Conservation (phyloP, 1,140 invertebrate species). For the Trachelipus rathkii region DNA sequence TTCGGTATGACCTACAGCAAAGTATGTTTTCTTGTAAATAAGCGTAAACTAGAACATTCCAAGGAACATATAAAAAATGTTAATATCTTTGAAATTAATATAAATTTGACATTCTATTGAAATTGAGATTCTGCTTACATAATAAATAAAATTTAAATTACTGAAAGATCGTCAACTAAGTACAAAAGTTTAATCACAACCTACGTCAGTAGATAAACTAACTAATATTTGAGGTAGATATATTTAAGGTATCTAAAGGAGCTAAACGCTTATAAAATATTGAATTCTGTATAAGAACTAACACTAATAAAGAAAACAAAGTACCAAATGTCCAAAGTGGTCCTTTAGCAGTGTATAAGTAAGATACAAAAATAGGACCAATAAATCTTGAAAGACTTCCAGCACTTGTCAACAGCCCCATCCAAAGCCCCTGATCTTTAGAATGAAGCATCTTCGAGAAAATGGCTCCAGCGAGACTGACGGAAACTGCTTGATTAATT, state of each 20-base stretch:
- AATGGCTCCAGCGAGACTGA: conserved; percentile 32
- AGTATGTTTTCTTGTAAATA: too few relatives aligned
- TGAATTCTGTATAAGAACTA: conserved; percentile 15
- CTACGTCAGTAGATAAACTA: too few relatives aligned
- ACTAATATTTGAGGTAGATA: not conserved
- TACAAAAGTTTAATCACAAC: too few relatives aligned
- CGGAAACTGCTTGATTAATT: conserved; percentile 33
- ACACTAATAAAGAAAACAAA: conserved; percentile 21
- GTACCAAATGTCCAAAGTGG: conserved; percentile 40
- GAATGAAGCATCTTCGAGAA: conserved; percentile 42
- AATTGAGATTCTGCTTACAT: too few relatives aligned
- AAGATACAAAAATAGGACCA: conserved; percentile 45
- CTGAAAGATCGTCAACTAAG: too few relatives aligned
- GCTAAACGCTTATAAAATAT: conserved; percentile 37
- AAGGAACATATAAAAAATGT: too few relatives aligned
- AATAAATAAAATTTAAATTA: too few relatives aligned
- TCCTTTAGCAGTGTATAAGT: conserved; percentile 39
- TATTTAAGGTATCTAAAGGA: conserved; percentile 35
- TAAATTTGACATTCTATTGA: too few relatives aligned
- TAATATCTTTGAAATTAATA: too few relatives aligned
- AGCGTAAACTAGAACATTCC: too few relatives aligned
- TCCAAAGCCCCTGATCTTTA: conserved; percentile 45
- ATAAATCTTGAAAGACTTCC: conserved; percentile 39
- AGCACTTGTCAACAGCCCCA: conserved; percentile 43
- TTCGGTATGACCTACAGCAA: too few relatives aligned